These are phyloP conservation scores for Endotricha flammealis DNA, from an alignment of 2,888 invertebrate genomes.

Conservation along the genomic window DNA sequence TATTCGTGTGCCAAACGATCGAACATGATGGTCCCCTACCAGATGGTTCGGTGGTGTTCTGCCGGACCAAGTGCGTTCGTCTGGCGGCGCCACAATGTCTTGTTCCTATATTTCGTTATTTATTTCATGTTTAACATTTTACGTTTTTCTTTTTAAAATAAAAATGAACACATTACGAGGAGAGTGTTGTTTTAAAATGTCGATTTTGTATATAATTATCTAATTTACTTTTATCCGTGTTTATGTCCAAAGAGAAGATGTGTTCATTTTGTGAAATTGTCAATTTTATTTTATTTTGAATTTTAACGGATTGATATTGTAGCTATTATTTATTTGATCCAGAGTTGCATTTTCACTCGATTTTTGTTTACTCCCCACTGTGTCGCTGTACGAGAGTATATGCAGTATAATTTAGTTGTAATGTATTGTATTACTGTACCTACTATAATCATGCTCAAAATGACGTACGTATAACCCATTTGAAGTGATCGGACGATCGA, in stretches of 20 bases:
- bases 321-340: slow-evolving; percentile 66
- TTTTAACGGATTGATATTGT: slow-evolving; percentile 56
- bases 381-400: slow-evolving; percentile 25
- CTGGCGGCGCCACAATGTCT: no score
- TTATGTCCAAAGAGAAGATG: slow-evolving; percentile 70
- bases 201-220: slow-evolving; percentile 37
- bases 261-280: slow-evolving; percentile 64
- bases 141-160: slow-evolving; percentile 23
- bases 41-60: no score
- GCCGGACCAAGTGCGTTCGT: no score
- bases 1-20: no score
- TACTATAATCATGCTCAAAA: slow-evolving; percentile 59
- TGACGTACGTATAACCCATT: slow-evolving; percentile 54
- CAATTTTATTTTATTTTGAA: slow-evolving; percentile 45
- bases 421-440: slow-evolving; percentile 31
- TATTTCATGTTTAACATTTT: slow-evolving; percentile 12
- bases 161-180: slow-evolving; percentile 41
- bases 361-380: slow-evolving; percentile 23
- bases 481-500: slow-evolving; percentile 57
- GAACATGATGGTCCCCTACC: no score
- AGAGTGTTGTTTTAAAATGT: slow-evolving; percentile 23
- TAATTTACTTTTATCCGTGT: slow-evolving; percentile 23
- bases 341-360: slow-evolving; percentile 67
- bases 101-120: slow-evolving; percentile 19
- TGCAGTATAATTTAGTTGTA: slow-evolving; percentile 35